Evolutionary conservation across 2,113 vertebrate genomes (phyloP), one percentile per base, ranked within the genome.

Genomic region (Pavo muticus): DNA sequence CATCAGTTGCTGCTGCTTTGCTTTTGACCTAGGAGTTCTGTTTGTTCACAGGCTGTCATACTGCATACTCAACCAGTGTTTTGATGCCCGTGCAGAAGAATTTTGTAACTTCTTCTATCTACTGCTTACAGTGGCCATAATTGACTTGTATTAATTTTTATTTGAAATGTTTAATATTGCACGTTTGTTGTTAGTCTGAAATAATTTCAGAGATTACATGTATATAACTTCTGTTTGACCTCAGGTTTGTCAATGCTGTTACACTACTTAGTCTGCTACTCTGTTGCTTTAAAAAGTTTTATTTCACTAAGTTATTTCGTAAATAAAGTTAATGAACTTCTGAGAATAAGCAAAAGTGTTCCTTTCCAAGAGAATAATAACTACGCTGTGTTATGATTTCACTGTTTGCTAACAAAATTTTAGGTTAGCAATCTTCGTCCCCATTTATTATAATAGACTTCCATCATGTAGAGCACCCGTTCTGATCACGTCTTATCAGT

Each of bases 321-420:
- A 68, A 91, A n/a, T n/a, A 71, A 76, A 78, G 71, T 75, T 50
- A 89, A 44, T 95, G 50, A 88, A 42, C 48, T 75, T 64, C 61
- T 75, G 65, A 47, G 32, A 60, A 74, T 77, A 90, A 14, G 27
- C 1, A 2, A 37, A 84, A 12, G n/a, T 71, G 2, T 10, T 65
- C 3, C 60, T 59, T 84, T 92, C 30, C 12, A 60, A 47, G 35
- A 59, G 45, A 74, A 90, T 59, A 17, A 3, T 7, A 50, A 4
- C 30, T 73, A 4, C 17, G 61, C 15, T 25, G 9, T 69, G 6
- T 64, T 72, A 21, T 6, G 7, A 14, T 76, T 10, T 57, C 48
- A 32, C 27, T 59, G 87, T 82, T 70, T 84, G 14, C 52, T 80
- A 92, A 63, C 11, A 37, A 59, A 60, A 30, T 63, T 88, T 65